Evolutionary conservation across 2,888 invertebrate species (phyloP).

Genomic region (Amiota communis): DNA sequence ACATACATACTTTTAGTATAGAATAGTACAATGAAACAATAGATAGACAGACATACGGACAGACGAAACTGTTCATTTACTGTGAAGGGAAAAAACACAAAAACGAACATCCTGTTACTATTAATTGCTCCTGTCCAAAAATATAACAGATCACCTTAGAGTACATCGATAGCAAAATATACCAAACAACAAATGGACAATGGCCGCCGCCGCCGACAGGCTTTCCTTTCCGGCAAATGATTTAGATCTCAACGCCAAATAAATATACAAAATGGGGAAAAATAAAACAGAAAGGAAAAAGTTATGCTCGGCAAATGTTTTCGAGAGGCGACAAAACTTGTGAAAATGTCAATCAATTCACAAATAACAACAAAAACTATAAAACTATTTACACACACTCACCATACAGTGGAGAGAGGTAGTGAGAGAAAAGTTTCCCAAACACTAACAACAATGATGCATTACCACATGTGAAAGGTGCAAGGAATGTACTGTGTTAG

Average conservation of each 20-base stretch:
- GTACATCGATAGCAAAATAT: slow-evolving; percentile 36
- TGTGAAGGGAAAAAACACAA: slow-evolving; percentile 39
- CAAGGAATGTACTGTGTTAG: slow-evolving; percentile 39
- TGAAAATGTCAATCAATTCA: slow-evolving; percentile 69
- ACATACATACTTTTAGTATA: too few relatives aligned
- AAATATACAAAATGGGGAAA: slow-evolving; percentile 6
- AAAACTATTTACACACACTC: slow-evolving; percentile 34
- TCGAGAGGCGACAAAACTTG: slow-evolving; percentile 51
- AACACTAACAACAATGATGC: slow-evolving; percentile 57
- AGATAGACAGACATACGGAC: too few relatives aligned
- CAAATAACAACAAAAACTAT: slow-evolving; percentile 41
- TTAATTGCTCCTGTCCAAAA: slow-evolving; percentile 71
- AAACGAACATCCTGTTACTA: slow-evolving; percentile 65
- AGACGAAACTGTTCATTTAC: background rate
- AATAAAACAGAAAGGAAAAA: background rate
- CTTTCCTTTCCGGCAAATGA: slow-evolving; percentile 50
- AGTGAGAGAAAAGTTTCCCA: slow-evolving; percentile 23
- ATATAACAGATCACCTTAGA: slow-evolving; percentile 68
- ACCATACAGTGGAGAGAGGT: background rate
- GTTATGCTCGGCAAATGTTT: slow-evolving; percentile 9
- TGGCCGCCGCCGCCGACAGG: slow-evolving; percentile 33
- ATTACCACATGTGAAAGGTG: slow-evolving; percentile 64
- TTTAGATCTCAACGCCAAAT: slow-evolving; percentile 1
- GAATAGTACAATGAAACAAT: too few relatives aligned
- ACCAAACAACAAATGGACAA: slow-evolving; percentile 54